These are phyloP conservation scores for Hylomyscus alleni DNA, from an alignment of 2,797 vertebrate species.

Conservation along the genomic window DNA sequence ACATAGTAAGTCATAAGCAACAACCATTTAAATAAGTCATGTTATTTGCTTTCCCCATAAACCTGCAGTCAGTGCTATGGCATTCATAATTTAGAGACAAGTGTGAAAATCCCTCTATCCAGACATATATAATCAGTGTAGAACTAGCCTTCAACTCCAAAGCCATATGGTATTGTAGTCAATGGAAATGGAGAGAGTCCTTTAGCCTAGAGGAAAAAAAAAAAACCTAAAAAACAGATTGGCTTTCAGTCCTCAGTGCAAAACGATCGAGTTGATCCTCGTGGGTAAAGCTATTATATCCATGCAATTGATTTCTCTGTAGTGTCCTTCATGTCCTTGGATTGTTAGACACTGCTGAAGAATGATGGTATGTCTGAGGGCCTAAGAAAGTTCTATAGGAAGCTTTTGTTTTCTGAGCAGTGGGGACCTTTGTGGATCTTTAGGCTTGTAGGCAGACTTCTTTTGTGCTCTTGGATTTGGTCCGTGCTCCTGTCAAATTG, in stretches of 20 bases:
- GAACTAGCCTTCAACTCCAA: conserved; percentile 33
- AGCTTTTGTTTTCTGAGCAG: background rate
- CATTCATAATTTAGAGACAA: conserved; percentile 83
- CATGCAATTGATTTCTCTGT: conserved; percentile 61
- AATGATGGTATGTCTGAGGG: background rate
- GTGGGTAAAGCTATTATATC: conserved; percentile 47
- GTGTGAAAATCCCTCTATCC: conserved; percentile 64
- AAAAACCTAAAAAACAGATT: background rate
- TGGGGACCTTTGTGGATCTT: background rate
- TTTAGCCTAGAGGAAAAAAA: conserved; percentile 23
- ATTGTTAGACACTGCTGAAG: conserved; percentile 37
- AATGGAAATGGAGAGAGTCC: background rate
- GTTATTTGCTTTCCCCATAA: conserved; percentile 82
- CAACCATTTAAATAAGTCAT: conserved; percentile 83
- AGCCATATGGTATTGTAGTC: background rate
- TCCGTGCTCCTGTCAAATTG: background rate
- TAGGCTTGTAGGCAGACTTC: background rate
- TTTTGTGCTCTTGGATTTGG: background rate
- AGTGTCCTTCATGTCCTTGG: conserved; percentile 68
- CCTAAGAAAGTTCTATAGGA: background rate
- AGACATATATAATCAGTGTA: conserved; percentile 54
- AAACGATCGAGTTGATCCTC: background rate
- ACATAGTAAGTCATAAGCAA: conserved; percentile 75
- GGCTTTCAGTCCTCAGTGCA: conserved; percentile 19
- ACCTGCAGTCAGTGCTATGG: conserved; percentile 71